phyloP scores from a whole-genome alignment of 1,140 invertebrate species.

The Wiebesia pumilae region DNA sequence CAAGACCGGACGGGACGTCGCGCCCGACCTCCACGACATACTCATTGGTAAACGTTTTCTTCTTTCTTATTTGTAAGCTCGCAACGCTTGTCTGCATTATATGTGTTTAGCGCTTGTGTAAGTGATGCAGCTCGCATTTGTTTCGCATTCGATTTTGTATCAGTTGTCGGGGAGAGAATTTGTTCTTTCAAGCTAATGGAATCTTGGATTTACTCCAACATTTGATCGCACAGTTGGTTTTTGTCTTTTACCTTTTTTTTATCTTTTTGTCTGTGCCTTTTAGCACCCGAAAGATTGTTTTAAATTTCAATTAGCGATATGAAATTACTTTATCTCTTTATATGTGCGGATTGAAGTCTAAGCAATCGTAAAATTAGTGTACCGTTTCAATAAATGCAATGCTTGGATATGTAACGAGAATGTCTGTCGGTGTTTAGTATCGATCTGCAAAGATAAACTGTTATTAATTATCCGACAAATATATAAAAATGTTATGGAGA shows the following conservation, averaged over 20 bases:
- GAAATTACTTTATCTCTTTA: not conserved
- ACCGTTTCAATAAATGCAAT: not conserved
- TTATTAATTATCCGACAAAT: not conserved
- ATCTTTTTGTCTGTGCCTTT: too few relatives aligned
- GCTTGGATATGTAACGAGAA: not conserved
- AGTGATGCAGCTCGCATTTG: not conserved
- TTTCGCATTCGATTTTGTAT: too few relatives aligned
- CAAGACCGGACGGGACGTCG: constrained; percentile 78
- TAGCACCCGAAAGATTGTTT: not conserved
- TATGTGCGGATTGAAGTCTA: not conserved
- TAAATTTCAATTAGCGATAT: too few relatives aligned
- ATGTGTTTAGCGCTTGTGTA: not conserved
- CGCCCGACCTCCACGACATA: constrained; percentile 85
- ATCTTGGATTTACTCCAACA: too few relatives aligned
- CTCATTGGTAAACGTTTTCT: constrained; percentile 79
- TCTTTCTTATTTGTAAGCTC: not conserved
- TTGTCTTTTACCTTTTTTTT: too few relatives aligned
- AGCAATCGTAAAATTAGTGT: not conserved
- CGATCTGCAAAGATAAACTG: not conserved
- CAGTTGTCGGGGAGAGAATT: too few relatives aligned
- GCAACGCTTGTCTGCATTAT: not conserved
- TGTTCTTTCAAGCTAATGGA: too few relatives aligned
- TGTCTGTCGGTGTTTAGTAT: not conserved
- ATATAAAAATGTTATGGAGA: too few relatives aligned
- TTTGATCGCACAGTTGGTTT: too few relatives aligned